Evolutionary conservation across 1,140 invertebrate genomes (phyloP), one percentile per base, ranked within the genome.

Genomic region (Calephelis virginiensis): DNA sequence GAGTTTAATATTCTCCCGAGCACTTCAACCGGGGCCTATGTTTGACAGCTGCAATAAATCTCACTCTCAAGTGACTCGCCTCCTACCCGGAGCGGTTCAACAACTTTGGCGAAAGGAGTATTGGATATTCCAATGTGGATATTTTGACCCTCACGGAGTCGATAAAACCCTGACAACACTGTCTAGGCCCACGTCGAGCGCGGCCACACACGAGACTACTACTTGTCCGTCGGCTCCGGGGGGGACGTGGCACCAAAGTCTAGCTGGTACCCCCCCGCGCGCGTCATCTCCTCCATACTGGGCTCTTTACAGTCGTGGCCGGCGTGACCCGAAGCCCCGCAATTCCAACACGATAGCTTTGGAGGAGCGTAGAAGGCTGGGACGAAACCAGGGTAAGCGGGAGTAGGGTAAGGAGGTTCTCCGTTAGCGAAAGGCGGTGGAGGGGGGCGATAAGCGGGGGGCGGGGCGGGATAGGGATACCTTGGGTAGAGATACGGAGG

Each of bases 221-320:
- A 91, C 85, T 92, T 91, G 65, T 91, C 89, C 59, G 81, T 65
- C 40, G 80, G 63, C 40, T 91, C 89, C 13, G 90, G 87, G 46
- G 91, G 86, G 10, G 90, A 85, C 9, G 89, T 87, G 53, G 89
- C 92, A 75, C 90, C 92, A 81, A 93, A 94, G 77, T 94, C 93
- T 45, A 94, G 82, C 82, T 93, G 93, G 75, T 94, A 95, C 63
- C 92, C 92, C 63, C 93, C 93, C 59, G 93, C 93, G 66, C 94
- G 92, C 9, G 96, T 97, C 80, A 97, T 94, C 86, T 97, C 96
- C 81, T 98, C 97, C 93, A 97, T 97, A 8, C 96, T 96, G 64
- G 94, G 94, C 81, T 97, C 96, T 72, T 95, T 95, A 84, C 97
- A 98, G 47, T 97, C 97, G 68, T 93, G 89, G 1, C 96, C 96